Evolutionary conservation across 2,113 vertebrate species (phyloP), one percentile per base, ranked within the genome.

Genomic region (Catagonus wagneri): DNA sequence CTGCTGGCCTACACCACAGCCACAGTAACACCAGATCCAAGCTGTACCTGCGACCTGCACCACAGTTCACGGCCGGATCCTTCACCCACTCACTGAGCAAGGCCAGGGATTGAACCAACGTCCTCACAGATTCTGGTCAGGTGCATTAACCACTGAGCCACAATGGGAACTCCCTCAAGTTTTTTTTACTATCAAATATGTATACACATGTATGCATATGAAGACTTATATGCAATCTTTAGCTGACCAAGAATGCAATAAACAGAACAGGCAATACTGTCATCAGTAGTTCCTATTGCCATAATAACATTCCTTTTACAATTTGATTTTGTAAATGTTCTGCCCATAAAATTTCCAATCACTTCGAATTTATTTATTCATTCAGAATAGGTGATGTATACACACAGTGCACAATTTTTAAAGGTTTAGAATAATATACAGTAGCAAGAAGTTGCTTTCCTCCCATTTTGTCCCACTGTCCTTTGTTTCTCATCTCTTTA

Each of bases 261-360:
- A 63, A 78, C 19, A 61, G 63, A 22, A 76, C 54, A 66, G 66
- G 2, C 22, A 80, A 34, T 90, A 78, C 50, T 13, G 56, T 50
- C 15, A 76, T 63, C 20, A 20, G 20, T 76, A 71, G 4, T 20
- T 92, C 14, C 25, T 87, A n/a, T 74, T 50, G n/a, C 25, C 61
- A 54, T 72, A 71, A 69, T 69, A 54, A n/a, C 36, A 75, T 78
- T 95, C 75, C 19, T 63, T 85, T 71, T 44, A 32, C 4, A 27
- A 58, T 76, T 79, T 79, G 50, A 66, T 86, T 92, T 90, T 93
- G 20, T 94, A 71, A 92, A 44, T 80, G 65, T 66, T 16, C 15
- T 29, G 27, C 23, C 11, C 29, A 60, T 39, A 66, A 74, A 5
- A 50, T 72, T 92, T 94, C 52, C 54, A 92, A 36, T 63, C 5